Base-by-base conservation (phyloP, 2,888 invertebrate genomes). In the Lydus trimaculatus region DNA sequence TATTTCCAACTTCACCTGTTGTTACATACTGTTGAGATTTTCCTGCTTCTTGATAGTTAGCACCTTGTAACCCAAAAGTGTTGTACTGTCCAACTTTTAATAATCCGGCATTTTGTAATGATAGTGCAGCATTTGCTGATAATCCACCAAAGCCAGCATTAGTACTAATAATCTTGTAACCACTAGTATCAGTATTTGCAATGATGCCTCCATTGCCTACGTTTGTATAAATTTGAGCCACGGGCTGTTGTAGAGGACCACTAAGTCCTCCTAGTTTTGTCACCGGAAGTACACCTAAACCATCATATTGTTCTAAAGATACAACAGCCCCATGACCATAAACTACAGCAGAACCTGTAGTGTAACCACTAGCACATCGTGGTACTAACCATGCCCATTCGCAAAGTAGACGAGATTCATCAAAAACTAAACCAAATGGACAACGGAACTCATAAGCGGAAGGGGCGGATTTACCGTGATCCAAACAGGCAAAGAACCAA, bases 321-420 rank as follows among this genome's bases (percentile, higher is more conserved):
- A 74, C 61, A 9, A 87, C 84, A 11, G 82, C 81, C 67, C 28
- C n/a, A 28, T 23, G 84, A 0, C 86, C 87, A 63, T 87, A 86
- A 69, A 89, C 89, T 67, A 88, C 89, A 73, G 88, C 88, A 76
- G 75, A 72, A 20, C 69, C 72, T 13, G 74, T 58, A 23, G 88
- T 84, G 7, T 86, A 88, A 48, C 80, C 81, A 65, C 72, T 78
- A 5, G 70, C 79, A 66, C 85, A 85, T 73, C 76, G 81, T 11
- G 90, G 90, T 25, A 94, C 93, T 65, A 91, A 81, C 93, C 93
- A 94, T 0, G 93, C 91, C 94, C 94, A 94, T 83, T 94, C 93
- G 80, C 94, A 94, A 68, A 91, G 86, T 2, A 92, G 86, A 31
- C 88, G 87, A 0, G 86, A 87, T 62, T 92, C 91, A 79, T 94